Evolutionary conservation across 2,113 vertebrate genomes (phyloP).

Genomic region (Rafetus swinhoei): DNA sequence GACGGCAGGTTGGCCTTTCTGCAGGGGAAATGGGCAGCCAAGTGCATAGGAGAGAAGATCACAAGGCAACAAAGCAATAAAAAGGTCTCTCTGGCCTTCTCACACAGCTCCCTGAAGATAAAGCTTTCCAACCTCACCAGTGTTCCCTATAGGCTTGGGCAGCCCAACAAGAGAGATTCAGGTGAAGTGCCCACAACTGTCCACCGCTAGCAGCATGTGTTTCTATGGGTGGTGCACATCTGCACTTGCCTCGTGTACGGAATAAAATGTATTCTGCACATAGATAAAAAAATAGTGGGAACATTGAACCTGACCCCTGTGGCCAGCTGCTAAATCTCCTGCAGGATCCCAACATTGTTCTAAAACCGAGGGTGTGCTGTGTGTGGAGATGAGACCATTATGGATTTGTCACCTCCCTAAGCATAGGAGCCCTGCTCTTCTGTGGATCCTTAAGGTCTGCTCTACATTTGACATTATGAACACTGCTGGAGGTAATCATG

Average conservation of each 20-base stretch:
- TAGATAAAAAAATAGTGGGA: too few species aligned
- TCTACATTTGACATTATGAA: not conserved
- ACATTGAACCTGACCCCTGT: too few species aligned
- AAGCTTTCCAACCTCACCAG: not conserved
- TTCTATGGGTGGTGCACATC: too few species aligned
- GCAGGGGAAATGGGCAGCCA: rapidly evolving
- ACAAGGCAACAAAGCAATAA: not conserved
- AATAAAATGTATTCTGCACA: too few species aligned
- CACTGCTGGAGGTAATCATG: not conserved
- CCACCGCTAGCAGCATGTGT: too few species aligned
- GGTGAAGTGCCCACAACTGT: too few species aligned
- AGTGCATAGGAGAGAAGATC: not conserved
- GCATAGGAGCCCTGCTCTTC: not conserved
- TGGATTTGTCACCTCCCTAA: not conserved
- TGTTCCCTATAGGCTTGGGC: too few species aligned
- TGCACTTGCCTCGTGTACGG: too few species aligned
- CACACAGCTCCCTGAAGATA: not conserved
- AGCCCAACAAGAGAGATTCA: too few species aligned
- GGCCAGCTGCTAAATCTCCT: not conserved
- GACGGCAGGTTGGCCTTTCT: not conserved
- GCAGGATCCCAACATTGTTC: not conserved
- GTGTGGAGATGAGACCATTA: not conserved
- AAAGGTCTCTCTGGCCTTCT: not conserved
- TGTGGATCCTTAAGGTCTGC: not conserved
- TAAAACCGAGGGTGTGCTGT: not conserved